Conservation (phyloP, 1,140 invertebrate genomes). For the Scaptomyza montana region DNA sequence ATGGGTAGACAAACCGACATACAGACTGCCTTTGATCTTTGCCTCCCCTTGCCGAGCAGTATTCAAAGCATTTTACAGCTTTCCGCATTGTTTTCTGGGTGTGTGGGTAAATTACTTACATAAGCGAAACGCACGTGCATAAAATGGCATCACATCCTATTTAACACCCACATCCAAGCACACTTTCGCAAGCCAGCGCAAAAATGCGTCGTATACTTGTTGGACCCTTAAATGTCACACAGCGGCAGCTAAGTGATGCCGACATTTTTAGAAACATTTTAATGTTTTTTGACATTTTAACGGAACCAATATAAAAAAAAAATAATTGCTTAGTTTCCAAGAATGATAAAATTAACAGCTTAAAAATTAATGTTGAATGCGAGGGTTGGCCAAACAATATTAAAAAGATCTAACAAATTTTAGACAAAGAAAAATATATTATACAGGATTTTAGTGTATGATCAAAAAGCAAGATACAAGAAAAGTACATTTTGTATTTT, state of each 20-base stretch:
- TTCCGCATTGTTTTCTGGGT: conserved; percentile 19
- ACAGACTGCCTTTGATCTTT: conserved; percentile 56
- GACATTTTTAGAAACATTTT: conserved; percentile 48
- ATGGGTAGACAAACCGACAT: not conserved
- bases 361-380: not conserved
- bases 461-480: too few species aligned
- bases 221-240: conserved; percentile 36
- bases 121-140: conserved; percentile 56
- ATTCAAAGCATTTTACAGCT: conserved; percentile 65
- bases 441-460: too few species aligned
- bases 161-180: conserved; percentile 13
- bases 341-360: not conserved
- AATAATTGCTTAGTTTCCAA: conserved; percentile 15
- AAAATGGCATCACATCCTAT: conserved; percentile 54
- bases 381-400: not conserved
- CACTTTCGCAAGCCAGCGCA: not conserved
- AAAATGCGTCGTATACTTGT: conserved; percentile 34
- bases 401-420: too few species aligned
- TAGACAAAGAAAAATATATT: too few species aligned
- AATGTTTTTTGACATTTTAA: conserved; percentile 29
- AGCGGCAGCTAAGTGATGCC: conserved; percentile 23
- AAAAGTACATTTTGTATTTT: too few species aligned
- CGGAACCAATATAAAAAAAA: not conserved
- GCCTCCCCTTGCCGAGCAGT: conserved; percentile 22
- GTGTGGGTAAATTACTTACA: conserved; percentile 30